Evolutionary conservation across 1,140 invertebrate genomes (phyloP), one percentile per base, ranked within the genome.

Genomic region (Polypedilum pembai): DNA sequence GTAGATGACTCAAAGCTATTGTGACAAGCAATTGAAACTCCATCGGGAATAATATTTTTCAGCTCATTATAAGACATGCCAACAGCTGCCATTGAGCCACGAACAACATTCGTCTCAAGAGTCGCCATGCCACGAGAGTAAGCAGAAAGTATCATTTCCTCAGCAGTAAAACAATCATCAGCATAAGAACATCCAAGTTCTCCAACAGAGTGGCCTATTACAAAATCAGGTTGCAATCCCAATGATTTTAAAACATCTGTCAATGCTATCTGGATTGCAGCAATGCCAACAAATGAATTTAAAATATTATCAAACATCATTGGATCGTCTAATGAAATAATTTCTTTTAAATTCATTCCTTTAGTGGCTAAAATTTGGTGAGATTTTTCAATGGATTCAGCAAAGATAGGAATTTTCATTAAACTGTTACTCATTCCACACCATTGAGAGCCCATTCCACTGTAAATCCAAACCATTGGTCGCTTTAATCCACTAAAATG

Each of bases 261-360:
- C 15, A 97, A 83, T 24, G 88, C 94, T 76, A 96, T 90, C 87
- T 94, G 84, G 83, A 98, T 89, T 20, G 94, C 91, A n/a, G 94
- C 93, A 78, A 98, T 97, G 41, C 92, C 92, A 63, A 97, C 89
- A 84, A 98, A 97, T 0, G 91, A 0, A 82, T 78, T n/a, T 75
- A 81, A 15, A 83, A 80, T 3, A 82, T 85, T 33, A 80, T 80
- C 65, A 80, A 77, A 73, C 86, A 87, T 0, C 76, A 76, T 73
- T 84, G 79, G 20, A 77, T 76, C 0, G 83, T 85, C 78, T 86
- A 85, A 75, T 86, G 85, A 66, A 82, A 94, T 80, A 76, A 94
- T 85, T 72, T 89, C 79, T 41, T 88, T 84, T 3, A 94, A 84
- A 78, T 92, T 87, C 45, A 93, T 77, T 10, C 86, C 88, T 77